Evolutionary conservation across 2,113 vertebrate genomes (phyloP), one percentile per base, ranked within the genome.

Genomic region (Dolichotis patagonum): DNA sequence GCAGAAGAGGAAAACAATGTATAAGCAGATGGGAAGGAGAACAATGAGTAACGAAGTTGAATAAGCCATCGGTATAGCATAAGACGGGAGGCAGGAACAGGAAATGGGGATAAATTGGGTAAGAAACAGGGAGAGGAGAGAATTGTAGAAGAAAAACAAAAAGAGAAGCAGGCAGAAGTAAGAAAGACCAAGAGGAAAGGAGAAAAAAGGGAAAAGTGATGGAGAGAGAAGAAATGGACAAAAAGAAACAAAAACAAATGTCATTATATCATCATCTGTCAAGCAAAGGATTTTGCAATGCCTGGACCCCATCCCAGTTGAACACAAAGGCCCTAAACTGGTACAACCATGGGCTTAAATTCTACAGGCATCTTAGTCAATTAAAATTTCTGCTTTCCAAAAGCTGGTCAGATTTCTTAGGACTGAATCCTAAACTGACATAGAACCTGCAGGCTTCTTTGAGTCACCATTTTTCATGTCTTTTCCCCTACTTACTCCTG

Each of bases 161-260:
- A 93, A n/a, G 63, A 71, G 65, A 67, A 94, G 46, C 19, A 82
- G 17, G 71, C 26, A 86, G 54, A 94, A 85, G 83, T 10, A 83
- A 73, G 5, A 83, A 93, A 30, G 60, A 67, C 41, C 85, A 96
- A 60, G 71, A 35, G 22, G 56, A 83, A 43, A 24, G 71, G 41
- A 82, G 46, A n/a, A 22, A 88, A 24, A 94, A 91, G 20, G 52
- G 56, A 63, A 92, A 60, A 93, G 65, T 93, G 43, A 90, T 87
- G 56, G 92, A 69, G n/a, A 96, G 54, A 95, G 63, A 96, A 93
- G 80, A 93, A 49, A 95, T 16, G 90, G 30, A 95, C 28, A 90
- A 85, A 13, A 97, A 94, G 54, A 97, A 97, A 90, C 75, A 97
- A 97, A 97, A 96, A 78, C 81, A 96, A 95, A 96, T 43, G 88